Evolutionary conservation across 1,140 invertebrate genomes (phyloP).

Genomic region (Cardiocondyla obscurior): DNA sequence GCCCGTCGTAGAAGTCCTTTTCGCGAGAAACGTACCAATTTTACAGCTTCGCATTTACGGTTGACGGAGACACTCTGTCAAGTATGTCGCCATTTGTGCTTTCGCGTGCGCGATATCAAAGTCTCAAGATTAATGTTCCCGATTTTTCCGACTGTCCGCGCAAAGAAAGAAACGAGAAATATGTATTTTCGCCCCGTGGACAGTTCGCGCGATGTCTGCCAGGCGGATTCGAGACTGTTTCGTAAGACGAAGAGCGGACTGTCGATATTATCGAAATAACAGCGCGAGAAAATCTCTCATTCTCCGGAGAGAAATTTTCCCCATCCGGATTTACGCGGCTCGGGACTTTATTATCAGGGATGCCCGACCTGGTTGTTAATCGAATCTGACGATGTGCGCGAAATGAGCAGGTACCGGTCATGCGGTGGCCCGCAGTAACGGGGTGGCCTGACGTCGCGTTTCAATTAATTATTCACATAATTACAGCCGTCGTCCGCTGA

Average conservation of each 20-base stretch:
- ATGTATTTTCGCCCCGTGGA: neutral
- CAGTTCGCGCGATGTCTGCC: neutral
- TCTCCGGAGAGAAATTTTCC: no score
- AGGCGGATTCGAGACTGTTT: neutral
- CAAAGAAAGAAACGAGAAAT: constrained; percentile 9
- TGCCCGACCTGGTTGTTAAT: constrained; percentile 13
- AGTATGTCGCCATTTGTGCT: neutral
- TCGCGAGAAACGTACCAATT: neutral
- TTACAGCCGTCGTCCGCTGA: constrained; percentile 71
- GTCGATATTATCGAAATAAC: neutral
- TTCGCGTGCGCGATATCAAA: constrained; percentile 4
- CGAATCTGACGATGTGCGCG: neutral
- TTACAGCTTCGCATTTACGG: neutral
- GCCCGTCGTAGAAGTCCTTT: neutral
- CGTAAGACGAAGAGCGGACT: neutral
- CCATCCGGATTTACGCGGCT: neutral
- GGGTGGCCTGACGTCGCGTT: constrained; percentile 82
- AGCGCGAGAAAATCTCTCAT: neutral
- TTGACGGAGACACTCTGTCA: constrained; percentile 26
- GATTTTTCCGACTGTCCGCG: constrained; percentile 31
- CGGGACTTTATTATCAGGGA: constrained; percentile 11
- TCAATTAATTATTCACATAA: constrained; percentile 79
- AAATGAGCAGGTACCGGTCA: constrained; percentile 76
- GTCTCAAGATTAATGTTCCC: constrained; percentile 29
- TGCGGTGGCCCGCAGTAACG: constrained; percentile 83